These are phyloP conservation scores for Tillus elongatus DNA, from an alignment of 2,888 invertebrate species.

Conservation along the genomic window DNA sequence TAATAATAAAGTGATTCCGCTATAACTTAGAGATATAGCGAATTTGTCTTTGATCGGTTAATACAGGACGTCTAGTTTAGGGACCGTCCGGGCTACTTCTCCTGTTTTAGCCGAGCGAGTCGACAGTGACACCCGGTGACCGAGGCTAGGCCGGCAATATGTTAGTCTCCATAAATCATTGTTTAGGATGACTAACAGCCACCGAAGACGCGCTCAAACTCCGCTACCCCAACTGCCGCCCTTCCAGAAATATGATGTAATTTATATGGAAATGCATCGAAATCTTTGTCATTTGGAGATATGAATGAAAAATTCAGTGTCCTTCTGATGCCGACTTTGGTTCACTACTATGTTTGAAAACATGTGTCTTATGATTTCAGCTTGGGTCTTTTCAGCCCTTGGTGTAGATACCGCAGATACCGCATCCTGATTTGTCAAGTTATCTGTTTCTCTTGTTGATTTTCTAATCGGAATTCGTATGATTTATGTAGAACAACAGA, in stretches of 20 bases:
- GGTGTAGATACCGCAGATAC: slow-evolving; percentile 30
- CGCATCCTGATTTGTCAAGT: slow-evolving; percentile 36
- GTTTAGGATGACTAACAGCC: slow-evolving; percentile 47
- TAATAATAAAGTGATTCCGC: too few relatives aligned
- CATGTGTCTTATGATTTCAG: too few relatives aligned
- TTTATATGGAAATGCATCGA: slow-evolving; percentile 47
- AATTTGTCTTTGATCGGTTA: too few relatives aligned
- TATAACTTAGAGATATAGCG: too few relatives aligned
- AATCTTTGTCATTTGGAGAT: slow-evolving; percentile 44
- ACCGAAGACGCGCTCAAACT: slow-evolving; percentile 36
- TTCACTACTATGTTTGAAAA: slow-evolving; percentile 18
- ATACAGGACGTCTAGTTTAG: too few relatives aligned
- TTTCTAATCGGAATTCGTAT: slow-evolving; percentile 21
- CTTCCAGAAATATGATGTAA: slow-evolving; percentile 46
- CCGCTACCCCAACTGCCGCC: slow-evolving; percentile 27
- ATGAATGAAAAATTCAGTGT: slow-evolving; percentile 43
- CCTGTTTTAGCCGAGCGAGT: too few relatives aligned
- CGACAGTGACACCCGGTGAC: slow-evolving; percentile 25
- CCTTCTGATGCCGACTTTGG: slow-evolving; percentile 31
- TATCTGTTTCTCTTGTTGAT: slow-evolving; percentile 37
- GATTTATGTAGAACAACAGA: background rate
- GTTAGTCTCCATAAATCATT: slow-evolving; percentile 47
- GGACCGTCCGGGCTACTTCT: too few relatives aligned
- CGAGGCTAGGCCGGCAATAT: slow-evolving; percentile 38
- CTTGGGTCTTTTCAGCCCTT: too few relatives aligned